These are phyloP conservation scores for Pristionchus arcanus DNA, from an alignment of 2,888 invertebrate genomes.

Conservation along the genomic window DNA sequence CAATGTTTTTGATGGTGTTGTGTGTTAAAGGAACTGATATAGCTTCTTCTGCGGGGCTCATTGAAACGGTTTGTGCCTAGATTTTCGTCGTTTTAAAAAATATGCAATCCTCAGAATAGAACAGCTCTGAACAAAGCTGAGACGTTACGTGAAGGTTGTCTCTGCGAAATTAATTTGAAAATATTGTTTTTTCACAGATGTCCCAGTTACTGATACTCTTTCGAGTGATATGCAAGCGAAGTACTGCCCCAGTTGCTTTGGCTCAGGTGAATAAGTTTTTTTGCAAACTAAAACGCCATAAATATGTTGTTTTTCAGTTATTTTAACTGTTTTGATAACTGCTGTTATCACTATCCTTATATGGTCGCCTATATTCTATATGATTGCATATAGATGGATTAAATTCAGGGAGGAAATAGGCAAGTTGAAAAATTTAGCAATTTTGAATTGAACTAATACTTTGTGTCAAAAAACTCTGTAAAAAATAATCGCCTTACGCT, in stretches of 20 bases:
- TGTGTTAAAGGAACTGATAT: neutral
- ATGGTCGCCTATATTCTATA: neutral
- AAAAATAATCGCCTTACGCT: no score
- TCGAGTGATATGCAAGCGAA: neutral
- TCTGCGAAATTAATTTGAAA: no score
- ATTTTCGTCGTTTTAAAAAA: neutral
- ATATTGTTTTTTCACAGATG: neutral
- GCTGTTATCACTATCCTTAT: neutral
- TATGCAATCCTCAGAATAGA: no score
- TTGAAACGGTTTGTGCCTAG: neutral
- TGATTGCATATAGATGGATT: neutral
- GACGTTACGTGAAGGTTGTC: no score
- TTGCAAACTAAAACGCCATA: no score
- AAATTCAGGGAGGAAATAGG: constrained; percentile 37
- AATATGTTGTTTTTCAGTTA: neutral
- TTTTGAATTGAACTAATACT: no score
- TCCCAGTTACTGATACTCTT: neutral
- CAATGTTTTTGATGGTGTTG: neutral
- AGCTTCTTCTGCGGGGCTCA: neutral
- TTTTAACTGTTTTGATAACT: neutral
- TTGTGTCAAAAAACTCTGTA: no score
- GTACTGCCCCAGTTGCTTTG: neutral
- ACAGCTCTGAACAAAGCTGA: no score
- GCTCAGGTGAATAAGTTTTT: neutral
- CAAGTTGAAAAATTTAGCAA: no score